Conservation (phyloP, 2,888 invertebrate species). For the Papilio demoleus region DNA sequence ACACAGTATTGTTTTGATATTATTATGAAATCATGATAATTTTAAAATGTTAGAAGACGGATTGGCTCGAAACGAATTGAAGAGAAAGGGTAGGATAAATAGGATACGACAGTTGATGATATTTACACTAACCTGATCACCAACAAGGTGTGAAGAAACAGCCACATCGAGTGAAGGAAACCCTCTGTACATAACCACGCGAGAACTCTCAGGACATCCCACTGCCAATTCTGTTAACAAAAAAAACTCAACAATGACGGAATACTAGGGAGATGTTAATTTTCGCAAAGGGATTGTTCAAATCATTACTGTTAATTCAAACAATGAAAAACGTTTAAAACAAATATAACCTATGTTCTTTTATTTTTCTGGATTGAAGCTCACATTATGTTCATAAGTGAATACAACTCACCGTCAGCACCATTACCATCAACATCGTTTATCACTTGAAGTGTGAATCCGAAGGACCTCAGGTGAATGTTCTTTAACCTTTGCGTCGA, state of each 20-base stretch:
- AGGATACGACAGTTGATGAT: no score
- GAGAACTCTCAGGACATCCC: slow-evolving; percentile 56
- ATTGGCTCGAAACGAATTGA: no score
- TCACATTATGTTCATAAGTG: no score
- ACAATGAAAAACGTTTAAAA: no score
- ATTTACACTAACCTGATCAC: slow-evolving; percentile 56
- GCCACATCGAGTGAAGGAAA: slow-evolving; percentile 56
- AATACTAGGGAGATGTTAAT: no score
- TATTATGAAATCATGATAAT: no score
- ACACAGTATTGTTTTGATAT: no score
- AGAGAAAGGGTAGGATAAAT: no score
- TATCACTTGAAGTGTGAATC: slow-evolving; percentile 62
- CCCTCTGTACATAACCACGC: slow-evolving; percentile 57
- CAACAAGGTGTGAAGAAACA: slow-evolving; percentile 48
- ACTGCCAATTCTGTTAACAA: slow-evolving; percentile 60
- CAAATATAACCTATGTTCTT: no score
- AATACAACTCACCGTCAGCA: slow-evolving; percentile 56
- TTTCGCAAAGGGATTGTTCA: no score
- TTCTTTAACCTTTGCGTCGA: slow-evolving; percentile 55
- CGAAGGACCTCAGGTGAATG: slow-evolving; percentile 50
- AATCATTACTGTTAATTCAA: no score
- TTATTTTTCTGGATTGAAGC: no score
- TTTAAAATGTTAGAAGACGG: neutral
- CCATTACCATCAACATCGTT: slow-evolving; percentile 59
- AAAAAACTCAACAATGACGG: neutral